A percentile compares a stretch with the other conserved stretches of the same genome.
Evolutionary conservation across 53 echinoderm and acorn worm genomes (phyloP).

Genomic region (Hippasteria phrygiana): DNA sequence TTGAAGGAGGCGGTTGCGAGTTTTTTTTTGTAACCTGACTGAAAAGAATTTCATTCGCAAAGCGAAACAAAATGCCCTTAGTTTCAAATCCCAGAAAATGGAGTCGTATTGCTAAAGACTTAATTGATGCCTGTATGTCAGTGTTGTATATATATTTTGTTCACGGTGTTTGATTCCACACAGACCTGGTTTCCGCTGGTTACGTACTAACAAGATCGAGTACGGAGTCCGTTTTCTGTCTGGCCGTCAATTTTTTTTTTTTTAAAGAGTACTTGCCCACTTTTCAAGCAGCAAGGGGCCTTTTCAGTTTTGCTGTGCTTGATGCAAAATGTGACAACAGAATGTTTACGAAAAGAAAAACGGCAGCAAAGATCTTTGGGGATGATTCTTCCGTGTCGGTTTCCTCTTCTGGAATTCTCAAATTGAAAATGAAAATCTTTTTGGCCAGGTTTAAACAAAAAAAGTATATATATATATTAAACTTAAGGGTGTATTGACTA

Average conservation of each 20-base stretch:
- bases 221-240: not conserved
- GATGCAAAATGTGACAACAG: no score
- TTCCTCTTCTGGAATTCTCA: not conserved
- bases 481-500: not conserved
- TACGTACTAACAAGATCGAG: not conserved
- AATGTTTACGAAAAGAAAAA: no score
- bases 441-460: constrained; percentile 41
- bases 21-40: constrained; percentile 11
- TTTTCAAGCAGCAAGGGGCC: no score
- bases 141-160: constrained; percentile 21
- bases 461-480: constrained; percentile 51
- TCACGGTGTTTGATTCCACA: not conserved
- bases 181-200: not conserved
- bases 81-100: not conserved
- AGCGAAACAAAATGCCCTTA: not conserved
- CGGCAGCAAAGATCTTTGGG: no score
- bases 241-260: no score
- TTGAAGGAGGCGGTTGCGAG: not conserved
- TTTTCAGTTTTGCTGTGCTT: no score
- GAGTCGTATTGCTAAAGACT: not conserved
- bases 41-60: constrained; percentile 4
- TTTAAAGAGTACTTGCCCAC: no score
- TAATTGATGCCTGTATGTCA: not conserved
- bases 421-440: not conserved
- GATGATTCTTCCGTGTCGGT: no score